Percentiles rank a stretch among this genome's conserved stretches.
Evolutionary conservation across 2,113 vertebrate species (phyloP).

Genomic region (Zootoca vivipara): DNA sequence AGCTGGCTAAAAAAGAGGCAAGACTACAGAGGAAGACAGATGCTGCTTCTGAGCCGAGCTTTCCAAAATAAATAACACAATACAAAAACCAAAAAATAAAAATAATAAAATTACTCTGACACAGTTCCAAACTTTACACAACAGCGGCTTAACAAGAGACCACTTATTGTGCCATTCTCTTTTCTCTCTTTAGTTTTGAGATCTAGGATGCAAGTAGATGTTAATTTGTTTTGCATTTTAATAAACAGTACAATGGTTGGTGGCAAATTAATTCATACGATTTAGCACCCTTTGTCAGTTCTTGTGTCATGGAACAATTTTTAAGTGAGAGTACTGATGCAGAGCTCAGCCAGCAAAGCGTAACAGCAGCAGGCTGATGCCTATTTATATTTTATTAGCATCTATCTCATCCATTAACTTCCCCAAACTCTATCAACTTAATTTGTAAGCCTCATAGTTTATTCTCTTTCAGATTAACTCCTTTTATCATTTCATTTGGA

Average conservation of each 20-base stretch:
- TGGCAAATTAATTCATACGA: conserved; percentile 64
- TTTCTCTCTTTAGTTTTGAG: conserved; percentile 46
- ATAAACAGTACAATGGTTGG: conserved; percentile 62
- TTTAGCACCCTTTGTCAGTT: conserved; percentile 67
- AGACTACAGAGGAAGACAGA: conserved; percentile 68
- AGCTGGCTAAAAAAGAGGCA: conserved; percentile 49
- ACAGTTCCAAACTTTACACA: conserved; percentile 70
- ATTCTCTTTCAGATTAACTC: conserved; percentile 72
- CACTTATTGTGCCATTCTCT: conserved; percentile 59
- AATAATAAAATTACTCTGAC: conserved; percentile 59
- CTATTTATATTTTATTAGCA: conserved; percentile 53
- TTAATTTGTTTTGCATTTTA: conserved; percentile 67
- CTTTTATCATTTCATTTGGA: conserved; percentile 75
- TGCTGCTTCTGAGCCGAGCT: conserved; percentile 61
- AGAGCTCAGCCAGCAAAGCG: conserved; percentile 34
- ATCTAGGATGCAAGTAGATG: conserved; percentile 63
- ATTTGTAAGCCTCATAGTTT: conserved; percentile 71
- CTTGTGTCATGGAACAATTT: conserved; percentile 65
- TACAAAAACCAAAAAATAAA: conserved; percentile 53
- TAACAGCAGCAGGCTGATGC: conserved; percentile 13
- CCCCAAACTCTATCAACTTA: conserved; percentile 57
- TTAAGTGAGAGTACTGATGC: conserved; percentile 52
- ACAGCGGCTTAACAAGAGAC: conserved; percentile 70
- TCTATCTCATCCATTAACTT: conserved; percentile 47
- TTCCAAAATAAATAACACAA: conserved; percentile 70